Base-by-base conservation (phyloP, 1,140 invertebrate species). In the Bombyx mandarina region DNA sequence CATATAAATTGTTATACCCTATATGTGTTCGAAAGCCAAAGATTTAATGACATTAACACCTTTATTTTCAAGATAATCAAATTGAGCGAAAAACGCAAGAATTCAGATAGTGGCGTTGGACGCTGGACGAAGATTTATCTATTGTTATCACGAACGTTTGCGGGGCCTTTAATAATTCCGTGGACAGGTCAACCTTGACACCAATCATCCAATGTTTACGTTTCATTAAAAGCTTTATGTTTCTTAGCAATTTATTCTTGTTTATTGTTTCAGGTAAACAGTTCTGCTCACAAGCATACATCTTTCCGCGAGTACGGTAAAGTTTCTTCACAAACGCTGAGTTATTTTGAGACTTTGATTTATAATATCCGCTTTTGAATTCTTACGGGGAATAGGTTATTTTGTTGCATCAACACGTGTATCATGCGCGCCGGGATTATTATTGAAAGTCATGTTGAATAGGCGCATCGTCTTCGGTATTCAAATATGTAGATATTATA, bases 251-350 rank as follows among this genome's bases (percentile, higher is more conserved):
- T 35, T 35, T 35, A 45, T 52, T 51, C n/a, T 62, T 54, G 26
- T 54, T 60, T 60, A 50, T 60, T 60, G 47, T 63, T 63, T 55
- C 62, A 63, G 62, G 62, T 60, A 63, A 53, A 35, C 35, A 49
- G 49, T 56, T 53, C 35, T 43, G 26, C 44, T 48, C 45, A 46
- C 26, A 18, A 45, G 44, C 9, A 44, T 54, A 54, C 6, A 54
- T 54, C 43, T 45, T 54, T 54, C 22, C 26, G 8, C 22, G 53
- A 22, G 42, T 18, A 45, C 43, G 53, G 53, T 54, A 45, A 54
- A 18, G 10, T 54, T 35, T 51, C 18, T 51, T 35, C 50, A 35
- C 6, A 10, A 51, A 6, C 26, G 26, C 26, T 35, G 26, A 35
- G 26, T 35, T 35, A 35, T 35, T 35, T 35, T 35, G 2, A 35